Base-by-base conservation (phyloP, 2,113 vertebrate species). In the Chaetodon trifascialis region DNA sequence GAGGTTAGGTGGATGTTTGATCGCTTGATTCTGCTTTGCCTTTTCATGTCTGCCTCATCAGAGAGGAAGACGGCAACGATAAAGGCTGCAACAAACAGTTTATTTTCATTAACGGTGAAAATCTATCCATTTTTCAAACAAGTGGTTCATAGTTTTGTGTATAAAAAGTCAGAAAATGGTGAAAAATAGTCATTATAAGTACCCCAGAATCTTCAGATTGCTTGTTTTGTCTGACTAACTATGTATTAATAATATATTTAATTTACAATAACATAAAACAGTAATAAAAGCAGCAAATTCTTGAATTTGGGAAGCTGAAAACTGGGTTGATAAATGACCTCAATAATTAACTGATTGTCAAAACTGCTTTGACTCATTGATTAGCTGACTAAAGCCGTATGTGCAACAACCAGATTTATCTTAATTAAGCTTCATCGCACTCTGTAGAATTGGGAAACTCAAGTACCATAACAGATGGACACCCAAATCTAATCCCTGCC, bases 401-500 rank as follows among this genome's bases (percentile, higher is more conserved):
- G 68, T 62, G 42, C 30, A 62, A 19, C 62, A 49, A 42, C 9
- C 66, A 76, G 74, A 69, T 84, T 83, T 38, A 76, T 81, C 76
- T 83, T 55, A 83, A 82, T 87, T 73, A 83, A 80, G 70, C 34
- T 62, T 78, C 65, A 67, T 80, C 69, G 80, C 77, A 30, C 42
- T 42, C 54, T 54, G 1, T 14, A 36, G 42, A 77, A 46, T 47
- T 65, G 8, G 42, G 21, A 30, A 85, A 68, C 70, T 78, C 84
- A 89, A 86, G 75, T 76, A 79, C 69, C 74, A 34, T 71, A 70
- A 76, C 81, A 87, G 71, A 63, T 83, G 68, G 44, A 76, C 66
- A 9, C 9, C 14, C 17, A 66, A 30, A 72, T 4, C 51, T 83
- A 85, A 83, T 80, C 68, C 77, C 25, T 12, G 11, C 46, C 16